Conservation (phyloP, 1,140 invertebrate genomes). For the Eurytemora carolleeae region DNA sequence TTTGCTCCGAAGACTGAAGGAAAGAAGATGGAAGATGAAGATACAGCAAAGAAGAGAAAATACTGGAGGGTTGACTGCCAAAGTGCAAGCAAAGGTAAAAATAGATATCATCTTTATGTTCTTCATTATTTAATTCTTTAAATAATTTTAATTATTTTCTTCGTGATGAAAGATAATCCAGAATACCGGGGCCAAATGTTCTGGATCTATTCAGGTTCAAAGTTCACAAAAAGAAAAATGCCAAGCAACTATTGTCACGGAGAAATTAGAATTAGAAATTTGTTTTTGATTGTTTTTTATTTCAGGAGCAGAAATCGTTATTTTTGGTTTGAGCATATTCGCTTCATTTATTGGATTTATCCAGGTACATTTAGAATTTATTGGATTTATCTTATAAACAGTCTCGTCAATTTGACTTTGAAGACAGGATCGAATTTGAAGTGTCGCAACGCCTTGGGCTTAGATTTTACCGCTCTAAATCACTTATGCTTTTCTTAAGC, state of each 20-base stretch:
- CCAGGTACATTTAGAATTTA: no score
- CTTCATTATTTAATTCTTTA: neutral
- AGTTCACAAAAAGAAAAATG: neutral
- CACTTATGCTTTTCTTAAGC: no score
- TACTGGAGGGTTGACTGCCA: slow-evolving; percentile 30
- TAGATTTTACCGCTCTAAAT: no score
- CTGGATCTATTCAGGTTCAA: slow-evolving; percentile 22
- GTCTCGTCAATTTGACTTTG: no score
- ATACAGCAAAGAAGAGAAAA: slow-evolving; percentile 1
- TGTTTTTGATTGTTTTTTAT: slow-evolving; percentile 27
- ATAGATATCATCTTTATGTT: no score
- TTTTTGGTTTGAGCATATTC: slow-evolving; percentile 28
- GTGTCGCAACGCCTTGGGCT: no score
- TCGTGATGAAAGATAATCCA: slow-evolving; percentile 36
- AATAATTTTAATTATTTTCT: slow-evolving; percentile 40
- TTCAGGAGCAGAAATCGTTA: slow-evolving; percentile 22
- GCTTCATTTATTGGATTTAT: slow-evolving; percentile 24
- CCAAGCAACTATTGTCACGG: no score
- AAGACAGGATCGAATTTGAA: no score
- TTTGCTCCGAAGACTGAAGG: neutral
- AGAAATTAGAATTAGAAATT: slow-evolving; percentile 10
- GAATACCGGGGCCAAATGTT: slow-evolving; percentile 30
- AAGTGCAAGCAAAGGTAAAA: slow-evolving; percentile 31
- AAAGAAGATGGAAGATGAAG: neutral
- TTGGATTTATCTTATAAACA: no score